These are phyloP conservation scores for Sceloporus tristichus DNA, from an alignment of 2,113 vertebrate genomes.

Conservation along the genomic window DNA sequence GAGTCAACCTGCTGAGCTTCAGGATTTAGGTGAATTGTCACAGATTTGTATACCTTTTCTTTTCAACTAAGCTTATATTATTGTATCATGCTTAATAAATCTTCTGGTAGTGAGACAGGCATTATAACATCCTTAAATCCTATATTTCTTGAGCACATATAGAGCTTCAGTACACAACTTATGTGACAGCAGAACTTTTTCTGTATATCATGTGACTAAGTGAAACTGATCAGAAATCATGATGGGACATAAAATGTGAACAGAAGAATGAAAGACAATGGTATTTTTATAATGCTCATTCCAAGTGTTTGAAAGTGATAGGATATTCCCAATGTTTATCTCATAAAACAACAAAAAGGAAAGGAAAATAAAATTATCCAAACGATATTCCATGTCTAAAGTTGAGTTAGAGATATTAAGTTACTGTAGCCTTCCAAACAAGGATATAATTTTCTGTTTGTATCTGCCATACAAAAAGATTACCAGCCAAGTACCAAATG, in stretches of 20 bases:
- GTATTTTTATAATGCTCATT: background rate
- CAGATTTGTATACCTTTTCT: background rate
- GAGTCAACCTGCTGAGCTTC: too few relatives aligned
- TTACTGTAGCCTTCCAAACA: background rate
- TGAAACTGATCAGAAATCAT: background rate
- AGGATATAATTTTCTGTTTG: background rate
- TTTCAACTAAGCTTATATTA: background rate
- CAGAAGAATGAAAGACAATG: background rate
- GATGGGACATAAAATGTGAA: background rate
- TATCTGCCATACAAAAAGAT: background rate
- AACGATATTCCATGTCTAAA: background rate
- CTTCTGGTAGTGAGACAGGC: background rate
- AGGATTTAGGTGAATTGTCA: too few relatives aligned
- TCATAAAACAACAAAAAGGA: background rate
- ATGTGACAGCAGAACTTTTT: background rate
- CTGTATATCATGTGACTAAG: background rate
- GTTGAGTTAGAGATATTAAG: background rate
- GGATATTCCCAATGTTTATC: background rate
- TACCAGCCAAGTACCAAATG: background rate
- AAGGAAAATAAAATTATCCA: background rate
- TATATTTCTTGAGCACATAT: background rate
- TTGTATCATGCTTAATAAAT: background rate
- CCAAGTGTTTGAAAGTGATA: background rate
- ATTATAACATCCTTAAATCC: background rate
- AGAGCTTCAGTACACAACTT: background rate